Evolutionary conservation across 1,140 invertebrate genomes (phyloP).

Genomic region (Periplaneta americana): DNA sequence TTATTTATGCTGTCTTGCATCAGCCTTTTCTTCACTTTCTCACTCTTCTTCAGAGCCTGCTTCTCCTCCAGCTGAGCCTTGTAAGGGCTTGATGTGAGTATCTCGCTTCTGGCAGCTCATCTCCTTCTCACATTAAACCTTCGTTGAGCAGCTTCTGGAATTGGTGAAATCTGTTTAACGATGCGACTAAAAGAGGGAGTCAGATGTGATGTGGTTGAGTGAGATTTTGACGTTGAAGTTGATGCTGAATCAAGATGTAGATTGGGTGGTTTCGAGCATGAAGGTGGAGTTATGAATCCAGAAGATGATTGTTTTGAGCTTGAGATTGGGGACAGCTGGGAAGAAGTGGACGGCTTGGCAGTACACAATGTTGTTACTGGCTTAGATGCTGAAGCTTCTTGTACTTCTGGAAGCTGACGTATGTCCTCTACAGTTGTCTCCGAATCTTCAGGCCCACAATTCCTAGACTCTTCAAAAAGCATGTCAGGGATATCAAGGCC

Average conservation of each 20-base stretch:
- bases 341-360: not conserved
- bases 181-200: not conserved
- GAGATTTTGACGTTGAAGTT: too few species aligned
- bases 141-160: not conserved
- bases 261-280: too few species aligned
- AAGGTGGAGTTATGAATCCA: too few species aligned
- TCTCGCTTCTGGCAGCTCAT: slow-evolving; percentile 12
- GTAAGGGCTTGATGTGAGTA: slow-evolving; percentile 15
- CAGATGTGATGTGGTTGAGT: too few species aligned
- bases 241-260: not conserved
- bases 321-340: too few species aligned
- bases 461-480: too few species aligned
- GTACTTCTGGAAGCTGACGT: too few species aligned
- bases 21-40: not conserved
- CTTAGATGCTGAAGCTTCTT: not conserved
- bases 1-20: not conserved
- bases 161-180: not conserved
- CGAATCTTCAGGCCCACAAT: too few species aligned
- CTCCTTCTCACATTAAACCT: not conserved
- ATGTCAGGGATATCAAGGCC: too few species aligned
- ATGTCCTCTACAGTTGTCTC: too few species aligned
- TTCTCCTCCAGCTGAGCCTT: slow-evolving; percentile 8
- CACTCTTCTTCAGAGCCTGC: slow-evolving; percentile 4
- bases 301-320: too few species aligned
- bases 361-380: not conserved